phyloP scores from a whole-genome alignment of 2,113 vertebrate genomes.

The Cyanocitta stelleri region DNA sequence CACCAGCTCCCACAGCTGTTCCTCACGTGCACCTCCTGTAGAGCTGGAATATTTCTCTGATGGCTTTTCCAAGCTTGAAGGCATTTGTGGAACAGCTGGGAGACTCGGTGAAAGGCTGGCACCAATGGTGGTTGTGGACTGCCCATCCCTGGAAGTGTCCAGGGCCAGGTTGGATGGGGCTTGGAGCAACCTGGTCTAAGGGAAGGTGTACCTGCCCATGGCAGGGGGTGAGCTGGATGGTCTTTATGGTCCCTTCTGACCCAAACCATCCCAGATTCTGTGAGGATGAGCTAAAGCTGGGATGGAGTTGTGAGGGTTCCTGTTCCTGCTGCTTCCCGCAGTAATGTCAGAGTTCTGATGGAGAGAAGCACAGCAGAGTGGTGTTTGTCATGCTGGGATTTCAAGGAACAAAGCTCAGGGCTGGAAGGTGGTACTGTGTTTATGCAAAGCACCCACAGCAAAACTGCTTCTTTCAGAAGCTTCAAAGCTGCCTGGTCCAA shows the following conservation, averaged over 20 bases:
- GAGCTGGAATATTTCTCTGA: not conserved
- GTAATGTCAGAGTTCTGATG: not conserved
- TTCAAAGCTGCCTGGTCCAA: not conserved
- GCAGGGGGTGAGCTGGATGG: not conserved
- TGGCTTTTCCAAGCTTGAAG: not conserved
- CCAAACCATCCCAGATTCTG: not conserved
- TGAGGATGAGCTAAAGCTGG: not conserved
- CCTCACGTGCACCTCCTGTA: not conserved
- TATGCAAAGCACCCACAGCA: not conserved
- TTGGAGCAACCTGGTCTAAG: not conserved
- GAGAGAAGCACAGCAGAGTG: not conserved
- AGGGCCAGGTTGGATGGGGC: rapidly evolving
- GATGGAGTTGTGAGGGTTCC: not conserved
- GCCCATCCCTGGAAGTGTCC: not conserved
- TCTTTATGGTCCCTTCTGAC: not conserved
- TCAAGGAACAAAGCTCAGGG: not conserved
- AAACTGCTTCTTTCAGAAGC: not conserved
- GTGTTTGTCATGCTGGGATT: not conserved
- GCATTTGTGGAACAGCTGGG: not conserved
- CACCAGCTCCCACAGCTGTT: not conserved
- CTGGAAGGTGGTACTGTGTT: not conserved
- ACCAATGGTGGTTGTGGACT: rapidly evolving
- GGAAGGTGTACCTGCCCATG: not conserved
- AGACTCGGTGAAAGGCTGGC: not conserved
- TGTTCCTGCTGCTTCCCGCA: not conserved